Conservation (phyloP, 2,888 invertebrate genomes). For the Cantharis lateralis region DNA sequence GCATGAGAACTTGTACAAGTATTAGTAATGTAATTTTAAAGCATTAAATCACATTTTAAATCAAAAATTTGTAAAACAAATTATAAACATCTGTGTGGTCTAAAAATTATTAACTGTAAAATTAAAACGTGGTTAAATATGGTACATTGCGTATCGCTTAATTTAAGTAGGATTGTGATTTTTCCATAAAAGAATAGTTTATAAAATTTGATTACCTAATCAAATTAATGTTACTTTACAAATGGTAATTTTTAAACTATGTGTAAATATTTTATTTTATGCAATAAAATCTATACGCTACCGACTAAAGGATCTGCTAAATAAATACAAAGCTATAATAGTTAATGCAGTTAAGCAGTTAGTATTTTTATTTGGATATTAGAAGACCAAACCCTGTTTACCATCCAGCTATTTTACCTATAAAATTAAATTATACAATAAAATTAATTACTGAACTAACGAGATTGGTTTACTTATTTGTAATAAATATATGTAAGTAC, state of each 20-base stretch:
- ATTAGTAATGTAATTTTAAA: background rate
- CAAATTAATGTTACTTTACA: background rate
- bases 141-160: constrained; percentile 7
- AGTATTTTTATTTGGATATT: background rate
- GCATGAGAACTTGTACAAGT: background rate
- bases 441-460: background rate
- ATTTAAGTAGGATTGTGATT: constrained; percentile 1
- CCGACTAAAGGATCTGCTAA: background rate
- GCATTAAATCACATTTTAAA: background rate
- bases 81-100: background rate
- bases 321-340: background rate
- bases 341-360: background rate
- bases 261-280: background rate
- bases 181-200: background rate
- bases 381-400: background rate
- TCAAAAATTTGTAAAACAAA: background rate
- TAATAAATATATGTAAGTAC: background rate
- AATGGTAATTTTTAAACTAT: background rate
- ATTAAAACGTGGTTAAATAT: constrained; percentile 20
- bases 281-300: background rate
- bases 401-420: background rate
- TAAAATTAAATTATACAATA: background rate
- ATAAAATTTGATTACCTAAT: background rate
- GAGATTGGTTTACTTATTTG: background rate
- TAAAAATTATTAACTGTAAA: constrained; percentile 22